Percentiles rank a stretch among this genome's conserved stretches.
These are phyloP conservation scores for Camponotus floridanus DNA, from an alignment of 1,140 invertebrate species.

Conservation along the genomic window DNA sequence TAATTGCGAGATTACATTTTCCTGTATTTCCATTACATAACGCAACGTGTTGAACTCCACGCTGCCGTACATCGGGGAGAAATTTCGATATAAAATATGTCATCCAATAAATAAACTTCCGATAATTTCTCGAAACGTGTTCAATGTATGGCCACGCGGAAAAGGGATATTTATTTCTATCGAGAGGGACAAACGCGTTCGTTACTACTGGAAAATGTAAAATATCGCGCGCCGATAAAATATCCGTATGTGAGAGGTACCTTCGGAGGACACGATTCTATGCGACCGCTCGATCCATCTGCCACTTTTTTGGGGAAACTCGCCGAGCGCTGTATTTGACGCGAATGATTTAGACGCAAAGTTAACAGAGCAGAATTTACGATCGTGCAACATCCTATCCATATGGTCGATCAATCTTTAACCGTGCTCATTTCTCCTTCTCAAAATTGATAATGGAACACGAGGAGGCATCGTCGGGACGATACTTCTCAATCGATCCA, in stretches of 20 bases:
- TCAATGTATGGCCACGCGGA: background rate
- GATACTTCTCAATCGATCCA: slow-evolving; percentile 35
- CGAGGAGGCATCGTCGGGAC: slow-evolving; percentile 7
- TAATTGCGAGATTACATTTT: slow-evolving; percentile 45
- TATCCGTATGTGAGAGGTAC: slow-evolving; percentile 32
- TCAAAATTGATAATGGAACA: slow-evolving; percentile 46
- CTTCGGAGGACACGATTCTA: slow-evolving; percentile 5
- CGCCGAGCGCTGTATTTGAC: slow-evolving; percentile 49
- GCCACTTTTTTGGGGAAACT: slow-evolving; percentile 39
- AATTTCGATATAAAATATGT: background rate
- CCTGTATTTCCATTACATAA: background rate
- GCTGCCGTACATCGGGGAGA: background rate
- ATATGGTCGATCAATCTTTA: slow-evolving; percentile 60
- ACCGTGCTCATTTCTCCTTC: slow-evolving; percentile 42
- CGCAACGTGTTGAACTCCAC: background rate
- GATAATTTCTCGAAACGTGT: background rate
- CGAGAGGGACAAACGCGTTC: background rate
- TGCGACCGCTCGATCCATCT: slow-evolving; percentile 54
- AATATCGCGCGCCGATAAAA: slow-evolving; percentile 52
- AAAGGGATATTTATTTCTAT: slow-evolving; percentile 22
- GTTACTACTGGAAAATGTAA: slow-evolving; percentile 39
- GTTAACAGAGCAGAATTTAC: slow-evolving; percentile 65
- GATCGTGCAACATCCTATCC: slow-evolving; percentile 61
- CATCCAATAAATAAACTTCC: background rate
- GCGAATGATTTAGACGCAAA: slow-evolving; percentile 59